Base-by-base conservation (phyloP, 1,140 invertebrate species). In the Tenebrio molitor region DNA sequence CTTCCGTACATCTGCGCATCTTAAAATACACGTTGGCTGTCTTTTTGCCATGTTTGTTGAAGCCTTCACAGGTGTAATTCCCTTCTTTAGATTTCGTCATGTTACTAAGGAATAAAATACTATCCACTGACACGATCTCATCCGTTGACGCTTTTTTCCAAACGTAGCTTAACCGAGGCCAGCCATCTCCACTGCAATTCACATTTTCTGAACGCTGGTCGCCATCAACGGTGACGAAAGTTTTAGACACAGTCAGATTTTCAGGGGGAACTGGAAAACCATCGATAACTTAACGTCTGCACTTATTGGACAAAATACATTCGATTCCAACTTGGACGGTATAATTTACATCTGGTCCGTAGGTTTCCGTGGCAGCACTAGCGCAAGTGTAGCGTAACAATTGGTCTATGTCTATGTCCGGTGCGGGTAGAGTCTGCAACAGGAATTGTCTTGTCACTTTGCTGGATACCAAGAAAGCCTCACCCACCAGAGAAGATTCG, bases 401-500 rank as follows among this genome's bases (percentile, higher is more conserved):
- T n/a, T n/a, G n/a, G n/a, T n/a, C n/a, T n/a, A n/a, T n/a, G n/a
- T n/a, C n/a, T n/a, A n/a, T n/a, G n/a, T n/a, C n/a, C n/a, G n/a
- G n/a, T n/a, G n/a, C n/a, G n/a, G n/a, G n/a, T n/a, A n/a, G n/a
- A n/a, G n/a, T n/a, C n/a, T n/a, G n/a, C n/a, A n/a, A n/a, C n/a
- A n/a, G n/a, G n/a, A n/a, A n/a, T n/a, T n/a, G n/a, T n/a, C n/a
- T n/a, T n/a, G n/a, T n/a, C n/a, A n/a, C n/a, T n/a, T n/a, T n/a
- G n/a, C n/a, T n/a, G n/a, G n/a, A n/a, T n/a, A n/a, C n/a, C n/a
- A n/a, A n/a, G n/a, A n/a, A n/a, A n/a, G n/a, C n/a, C 25, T 29
- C 25, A 83, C 86, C 86, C 82, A 92, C 89, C 79, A 97, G 85
- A 42, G 90, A 93, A 4, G 93, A 95, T 67, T 92, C 88, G 16